Base-by-base conservation (phyloP, 2,888 invertebrate species). In the Emesis russula region DNA sequence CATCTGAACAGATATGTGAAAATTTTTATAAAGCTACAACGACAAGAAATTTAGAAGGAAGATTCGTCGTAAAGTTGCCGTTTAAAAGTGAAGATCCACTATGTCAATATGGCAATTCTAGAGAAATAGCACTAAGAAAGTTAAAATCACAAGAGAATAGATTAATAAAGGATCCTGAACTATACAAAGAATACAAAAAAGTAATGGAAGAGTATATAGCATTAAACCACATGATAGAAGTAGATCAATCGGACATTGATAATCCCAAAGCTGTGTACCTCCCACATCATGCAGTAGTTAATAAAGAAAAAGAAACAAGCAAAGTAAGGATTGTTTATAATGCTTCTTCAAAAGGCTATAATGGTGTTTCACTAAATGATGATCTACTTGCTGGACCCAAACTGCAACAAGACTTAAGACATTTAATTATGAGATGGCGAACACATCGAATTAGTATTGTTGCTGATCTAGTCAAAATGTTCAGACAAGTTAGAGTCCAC, bases 21-120 rank as follows among this genome's bases (percentile, higher is more conserved):
- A 25, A 83, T 25, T 71, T 91, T 15, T 94, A 79, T 77, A 78
- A 88, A 2, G n/a, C n/a, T 9, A 93, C 92, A 1, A 93, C 94
- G 31, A 25, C 7, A 0, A 92, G 93, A 91, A 76, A 87, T 63
- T 31, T 74, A 15, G 75, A 92, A 15, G 87, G 87, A 18, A 68
- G 85, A 25, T 83, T 36, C 18, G 38, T 80, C 9, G 88, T 83
- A 11, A 18, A 38, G 38, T 11, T 85, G 13, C 82, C 85, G 36
- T 82, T 80, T 44, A 74, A 77, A 38, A 73, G 11, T 58, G 15
- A 33, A 25, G 48, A 76, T 33, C 86, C 83, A 3, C 31, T 53
- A 13, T 92, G 93, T 88, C 48, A 70, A 13, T 44, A 92, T 70
- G 90, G 93, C 33, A 71, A 89, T 1, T 58, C 70, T 25, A 66